Evolutionary conservation across 2,113 vertebrate genomes (phyloP).

Genomic region (Psilopsiagon aurifrons): DNA sequence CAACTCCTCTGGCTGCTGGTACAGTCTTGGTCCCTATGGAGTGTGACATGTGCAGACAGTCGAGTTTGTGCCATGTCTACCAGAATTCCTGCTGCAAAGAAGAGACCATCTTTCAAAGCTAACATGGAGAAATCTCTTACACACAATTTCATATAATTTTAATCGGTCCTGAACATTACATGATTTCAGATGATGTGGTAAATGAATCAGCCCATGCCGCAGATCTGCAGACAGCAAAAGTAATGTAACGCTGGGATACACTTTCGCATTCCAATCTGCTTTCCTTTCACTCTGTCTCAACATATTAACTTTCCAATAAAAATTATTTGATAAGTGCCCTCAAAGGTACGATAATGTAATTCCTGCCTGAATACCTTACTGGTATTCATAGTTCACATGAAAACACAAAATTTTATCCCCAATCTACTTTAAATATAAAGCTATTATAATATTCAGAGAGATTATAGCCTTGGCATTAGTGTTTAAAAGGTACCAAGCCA

Average conservation of each 20-base stretch:
- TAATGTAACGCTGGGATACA: conserved; percentile 18
- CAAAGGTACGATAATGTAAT: conserved; percentile 66
- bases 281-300: conserved; percentile 62
- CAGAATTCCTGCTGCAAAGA: conserved; percentile 10
- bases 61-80: background rate
- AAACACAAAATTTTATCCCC: conserved; percentile 61
- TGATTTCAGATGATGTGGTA: conserved; percentile 69
- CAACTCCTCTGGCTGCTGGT: background rate
- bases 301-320: conserved; percentile 69
- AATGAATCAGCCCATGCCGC: conserved; percentile 72
- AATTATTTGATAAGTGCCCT: conserved; percentile 67
- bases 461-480: conserved; percentile 29
- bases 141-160: conserved; percentile 63
- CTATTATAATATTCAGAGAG: conserved; percentile 44
- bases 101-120: conserved; percentile 44
- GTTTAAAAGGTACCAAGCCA: conserved; percentile 48
- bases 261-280: conserved; percentile 71
- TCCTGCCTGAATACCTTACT: conserved; percentile 47
- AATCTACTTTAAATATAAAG: conserved; percentile 58
- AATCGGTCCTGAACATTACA: conserved; percentile 61
- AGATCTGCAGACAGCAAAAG: conserved; percentile 39
- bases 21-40: accelerated
- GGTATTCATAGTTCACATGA: conserved; percentile 40
- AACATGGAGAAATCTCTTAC: conserved; percentile 13
- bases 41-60: background rate